Evolutionary conservation across 2,888 invertebrate genomes (phyloP).

Genomic region (Melitaea athalia): DNA sequence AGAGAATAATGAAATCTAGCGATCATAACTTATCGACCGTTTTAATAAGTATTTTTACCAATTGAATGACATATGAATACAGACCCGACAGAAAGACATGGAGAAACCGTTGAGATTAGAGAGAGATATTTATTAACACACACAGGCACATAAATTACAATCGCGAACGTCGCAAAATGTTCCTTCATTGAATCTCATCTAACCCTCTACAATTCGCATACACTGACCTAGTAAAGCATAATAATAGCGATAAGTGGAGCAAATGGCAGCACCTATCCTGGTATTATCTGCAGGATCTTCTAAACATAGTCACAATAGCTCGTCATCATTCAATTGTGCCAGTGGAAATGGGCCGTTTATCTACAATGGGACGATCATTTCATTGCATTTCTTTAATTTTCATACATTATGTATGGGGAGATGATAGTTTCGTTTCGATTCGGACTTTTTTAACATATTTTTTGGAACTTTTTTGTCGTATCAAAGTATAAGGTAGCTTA

Average conservation of each 20-base stretch:
- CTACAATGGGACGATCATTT: slow-evolving; percentile 65
- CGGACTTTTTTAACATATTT: not conserved
- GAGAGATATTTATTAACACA: not conserved
- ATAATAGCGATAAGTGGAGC: slow-evolving; percentile 72
- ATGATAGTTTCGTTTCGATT: not conserved
- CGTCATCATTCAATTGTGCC: slow-evolving; percentile 79
- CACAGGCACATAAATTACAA: slow-evolving; percentile 2
- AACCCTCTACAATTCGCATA: slow-evolving; percentile 41
- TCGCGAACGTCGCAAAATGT: slow-evolving; percentile 18
- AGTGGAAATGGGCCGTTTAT: slow-evolving; percentile 74
- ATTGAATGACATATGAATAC: no score
- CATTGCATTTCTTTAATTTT: slow-evolving; percentile 78
- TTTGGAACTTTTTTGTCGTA: not conserved
- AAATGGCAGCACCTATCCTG: slow-evolving; percentile 69
- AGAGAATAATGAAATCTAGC: not conserved
- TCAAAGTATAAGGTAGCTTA: no score
- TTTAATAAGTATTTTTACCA: no score
- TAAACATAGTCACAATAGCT: slow-evolving; percentile 80
- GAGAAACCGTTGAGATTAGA: not conserved
- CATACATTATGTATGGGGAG: slow-evolving; percentile 68
- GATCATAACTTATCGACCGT: no score
- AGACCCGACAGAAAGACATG: not conserved
- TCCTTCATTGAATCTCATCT: slow-evolving; percentile 27
- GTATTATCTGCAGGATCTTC: slow-evolving; percentile 76
- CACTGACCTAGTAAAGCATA: slow-evolving; percentile 68